Evolutionary conservation across 1,140 invertebrate species (phyloP).

Genomic region (Armadillidium nasatum): DNA sequence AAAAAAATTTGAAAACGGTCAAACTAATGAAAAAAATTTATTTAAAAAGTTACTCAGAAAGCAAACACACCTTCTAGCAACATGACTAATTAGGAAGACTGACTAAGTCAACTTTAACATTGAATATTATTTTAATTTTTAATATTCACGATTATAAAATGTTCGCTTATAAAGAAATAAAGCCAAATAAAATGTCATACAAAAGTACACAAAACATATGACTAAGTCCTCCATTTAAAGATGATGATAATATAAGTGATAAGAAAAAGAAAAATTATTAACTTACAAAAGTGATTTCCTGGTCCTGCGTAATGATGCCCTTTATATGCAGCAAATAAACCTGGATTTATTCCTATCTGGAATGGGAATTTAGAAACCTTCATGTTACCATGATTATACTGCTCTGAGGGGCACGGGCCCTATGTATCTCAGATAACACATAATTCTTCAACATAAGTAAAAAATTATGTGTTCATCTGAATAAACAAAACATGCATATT

Average conservation of each 20-base stretch:
- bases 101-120: no score
- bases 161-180: no score
- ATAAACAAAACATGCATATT: neutral
- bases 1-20: no score
- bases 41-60: no score
- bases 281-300: slow-evolving; percentile 94
- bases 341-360: slow-evolving; percentile 96
- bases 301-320: slow-evolving; percentile 97
- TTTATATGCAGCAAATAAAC: slow-evolving; percentile 92
- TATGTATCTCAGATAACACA: neutral
- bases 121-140: no score
- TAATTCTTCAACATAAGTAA: neutral
- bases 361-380: slow-evolving; percentile 36
- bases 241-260: neutral
- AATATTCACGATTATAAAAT: no score
- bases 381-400: slow-evolving; percentile 35
- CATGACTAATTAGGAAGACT: no score
- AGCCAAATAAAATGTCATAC: no score
- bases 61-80: no score
- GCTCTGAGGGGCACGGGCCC: slow-evolving; percentile 24
- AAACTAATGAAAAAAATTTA: no score
- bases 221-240: no score
- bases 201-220: no score
- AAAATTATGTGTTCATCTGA: neutral
- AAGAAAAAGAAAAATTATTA: neutral